Base-by-base conservation (phyloP, 37 sponge, comb jelly and placozoan species). In the Beroe forskalii region DNA sequence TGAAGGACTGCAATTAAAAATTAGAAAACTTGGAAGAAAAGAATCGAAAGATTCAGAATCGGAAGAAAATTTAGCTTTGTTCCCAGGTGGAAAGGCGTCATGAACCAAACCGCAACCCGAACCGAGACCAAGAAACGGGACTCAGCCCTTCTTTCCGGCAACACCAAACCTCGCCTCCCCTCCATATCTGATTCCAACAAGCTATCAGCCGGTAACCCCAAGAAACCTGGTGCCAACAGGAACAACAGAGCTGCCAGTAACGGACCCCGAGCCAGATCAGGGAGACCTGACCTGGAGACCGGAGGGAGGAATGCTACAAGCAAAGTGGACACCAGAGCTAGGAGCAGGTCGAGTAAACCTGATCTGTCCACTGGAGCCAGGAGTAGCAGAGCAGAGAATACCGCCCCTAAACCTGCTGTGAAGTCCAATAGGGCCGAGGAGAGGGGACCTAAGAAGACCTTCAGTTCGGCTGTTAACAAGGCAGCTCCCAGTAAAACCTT, bases 61-160 rank as follows among this genome's bases (percentile, higher is more conserved):
- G 17, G 17, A 55, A n/a, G n/a, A n/a, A n/a, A n/a, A n/a, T n/a
- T n/a, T n/a, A n/a, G n/a, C n/a, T n/a, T n/a, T 72, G 40, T 30
- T 37, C 38, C 35, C 75, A 72, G 75, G 40, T 38, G 37, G 36
- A 33, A 20, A 37, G 75, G 75, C 2, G 75, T 72, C 14, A 72
- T 72, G 37, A 72, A 72, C 75, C 75, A 72, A 30, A 72, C 75
- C 40, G 35, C 75, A 27, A 17, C 75, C 3, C 37, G 40, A 33
- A 72, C 75, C 35, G 75, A 33, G 2, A 36, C 75, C 40, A 72
- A 72, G 20, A 33, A 20, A 3, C 35, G 75, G 75, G 75, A 72
- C 75, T 12, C 37, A 36, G 75, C 75, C 39, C 31, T 30, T 39
- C 75, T 72, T 36, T 72, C 75, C 35, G 75, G 75, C 4, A 37